Evolutionary conservation across 2,797 vertebrate species (phyloP).

Genomic region (Chelidonichthys spinosus): DNA sequence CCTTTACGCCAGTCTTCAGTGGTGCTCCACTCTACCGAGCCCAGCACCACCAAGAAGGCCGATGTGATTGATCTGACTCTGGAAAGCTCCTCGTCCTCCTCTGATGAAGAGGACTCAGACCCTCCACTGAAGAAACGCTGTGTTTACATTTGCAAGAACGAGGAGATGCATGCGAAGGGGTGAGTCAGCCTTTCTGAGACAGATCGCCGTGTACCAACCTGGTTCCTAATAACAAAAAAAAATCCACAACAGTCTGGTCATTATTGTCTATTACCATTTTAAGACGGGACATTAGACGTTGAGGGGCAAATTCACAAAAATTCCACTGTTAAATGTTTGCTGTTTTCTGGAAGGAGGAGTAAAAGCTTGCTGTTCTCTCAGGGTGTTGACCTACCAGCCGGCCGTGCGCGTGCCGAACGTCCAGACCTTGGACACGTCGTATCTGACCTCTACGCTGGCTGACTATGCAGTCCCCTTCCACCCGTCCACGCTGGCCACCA

Average conservation of each 20-base stretch:
- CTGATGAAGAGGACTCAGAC: constrained; percentile 80
- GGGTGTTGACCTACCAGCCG: constrained; percentile 95
- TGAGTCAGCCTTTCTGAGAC: constrained; percentile 71
- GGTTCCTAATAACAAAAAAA: neutral
- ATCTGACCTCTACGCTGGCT: constrained; percentile 88
- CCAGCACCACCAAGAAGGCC: constrained; percentile 87
- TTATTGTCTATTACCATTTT: neutral
- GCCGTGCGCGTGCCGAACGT: constrained; percentile 89
- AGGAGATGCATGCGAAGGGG: constrained; percentile 92
- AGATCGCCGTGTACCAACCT: neutral
- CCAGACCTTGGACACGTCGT: constrained; percentile 88
- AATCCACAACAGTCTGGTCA: neutral
- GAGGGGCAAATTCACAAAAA: neutral
- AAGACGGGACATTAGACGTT: neutral
- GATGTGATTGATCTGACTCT: constrained; percentile 94
- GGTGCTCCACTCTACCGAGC: constrained; percentile 79
- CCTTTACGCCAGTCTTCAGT: constrained; percentile 86
- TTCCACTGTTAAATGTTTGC: neutral
- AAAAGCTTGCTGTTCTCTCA: constrained; percentile 58
- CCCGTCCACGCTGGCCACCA: constrained; percentile 89
- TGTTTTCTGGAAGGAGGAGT: neutral
- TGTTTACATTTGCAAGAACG: constrained; percentile 89
- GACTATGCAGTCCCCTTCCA: constrained; percentile 96
- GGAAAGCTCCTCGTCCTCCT: constrained; percentile 90
- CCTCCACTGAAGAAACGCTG: constrained; percentile 91